Conservation (phyloP, 2,113 vertebrate genomes). For the Sylvilagus bachmani region DNA sequence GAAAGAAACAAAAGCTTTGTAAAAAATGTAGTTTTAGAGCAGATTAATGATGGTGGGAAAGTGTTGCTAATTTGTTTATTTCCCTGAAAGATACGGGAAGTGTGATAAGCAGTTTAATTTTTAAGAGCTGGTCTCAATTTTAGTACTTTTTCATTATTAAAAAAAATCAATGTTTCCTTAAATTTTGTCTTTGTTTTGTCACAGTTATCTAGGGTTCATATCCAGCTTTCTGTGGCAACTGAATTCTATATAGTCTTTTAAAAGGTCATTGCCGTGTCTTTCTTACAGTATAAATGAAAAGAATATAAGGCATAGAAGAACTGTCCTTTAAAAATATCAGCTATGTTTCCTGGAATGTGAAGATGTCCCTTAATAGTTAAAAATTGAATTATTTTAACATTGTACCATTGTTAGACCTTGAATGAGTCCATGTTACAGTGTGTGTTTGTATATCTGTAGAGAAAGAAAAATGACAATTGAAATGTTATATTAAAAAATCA, state of each 20-base stretch:
- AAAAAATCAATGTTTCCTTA: conserved; percentile 77
- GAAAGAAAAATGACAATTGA: conserved; percentile 69
- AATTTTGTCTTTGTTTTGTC: conserved; percentile 83
- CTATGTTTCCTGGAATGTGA: conserved; percentile 86
- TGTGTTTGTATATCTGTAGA: conserved; percentile 72
- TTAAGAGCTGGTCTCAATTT: conserved; percentile 91
- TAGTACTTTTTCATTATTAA: conserved; percentile 87
- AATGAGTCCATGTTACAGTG: conserved; percentile 68
- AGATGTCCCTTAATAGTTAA: conserved; percentile 79
- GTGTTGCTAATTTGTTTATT: conserved; percentile 89
- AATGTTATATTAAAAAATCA: conserved; percentile 71
- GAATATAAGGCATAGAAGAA: conserved; percentile 81
- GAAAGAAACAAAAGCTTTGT: conserved; percentile 83
- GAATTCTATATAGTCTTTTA: conserved; percentile 80
- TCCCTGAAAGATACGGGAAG: conserved; percentile 84
- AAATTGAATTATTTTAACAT: conserved; percentile 77
- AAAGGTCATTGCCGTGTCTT: conserved; percentile 85
- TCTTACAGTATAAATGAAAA: conserved; percentile 85
- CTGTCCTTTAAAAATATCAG: conserved; percentile 74
- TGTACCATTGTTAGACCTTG: conserved; percentile 73
- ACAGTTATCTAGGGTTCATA: conserved; percentile 82
- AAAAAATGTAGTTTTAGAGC: conserved; percentile 88
- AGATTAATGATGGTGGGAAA: conserved; percentile 82
- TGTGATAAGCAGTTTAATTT: conserved; percentile 89
- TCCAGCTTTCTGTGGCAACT: conserved; percentile 75